Evolutionary conservation across 2,113 vertebrate genomes (phyloP).

Genomic region (Clarias batrachus): DNA sequence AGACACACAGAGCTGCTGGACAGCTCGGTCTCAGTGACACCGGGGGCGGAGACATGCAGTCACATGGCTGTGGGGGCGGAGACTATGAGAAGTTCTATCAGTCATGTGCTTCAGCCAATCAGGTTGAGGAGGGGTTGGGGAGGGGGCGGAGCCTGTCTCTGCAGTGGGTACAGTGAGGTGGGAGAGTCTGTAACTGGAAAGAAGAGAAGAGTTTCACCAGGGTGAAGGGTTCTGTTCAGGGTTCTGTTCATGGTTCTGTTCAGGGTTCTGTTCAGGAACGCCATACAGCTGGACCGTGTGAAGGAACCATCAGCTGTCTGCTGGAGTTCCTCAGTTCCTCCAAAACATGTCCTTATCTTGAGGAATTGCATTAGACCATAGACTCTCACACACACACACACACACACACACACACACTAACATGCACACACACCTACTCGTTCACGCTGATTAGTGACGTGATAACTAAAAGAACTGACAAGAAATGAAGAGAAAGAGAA

Average conservation of each 20-base stretch:
- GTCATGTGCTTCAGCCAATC: constrained; percentile 24
- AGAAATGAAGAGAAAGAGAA: no score
- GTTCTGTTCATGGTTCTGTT: no score
- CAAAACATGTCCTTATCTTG: neutral
- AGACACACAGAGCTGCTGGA: neutral
- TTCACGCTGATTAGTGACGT: neutral
- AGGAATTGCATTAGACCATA: neutral
- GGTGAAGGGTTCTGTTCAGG: neutral
- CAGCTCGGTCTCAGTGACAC: constrained; percentile 16
- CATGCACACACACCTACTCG: neutral
- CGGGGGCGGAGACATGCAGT: constrained; percentile 39
- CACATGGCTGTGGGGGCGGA: constrained; percentile 35
- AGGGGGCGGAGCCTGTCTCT: neutral
- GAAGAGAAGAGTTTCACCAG: neutral
- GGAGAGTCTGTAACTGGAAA: neutral
- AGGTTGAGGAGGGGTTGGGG: neutral
- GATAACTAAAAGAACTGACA: no score
- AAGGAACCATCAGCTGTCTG: no score
- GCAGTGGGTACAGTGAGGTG: neutral
- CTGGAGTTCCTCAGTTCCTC: neutral
- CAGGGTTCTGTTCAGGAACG: no score
- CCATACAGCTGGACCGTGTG: no score
- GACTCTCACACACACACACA: neutral
- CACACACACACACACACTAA: neutral
- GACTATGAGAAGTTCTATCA: neutral